Base-by-base conservation (phyloP, 1,140 invertebrate species). In the Ptiloglossa arizonensis region DNA sequence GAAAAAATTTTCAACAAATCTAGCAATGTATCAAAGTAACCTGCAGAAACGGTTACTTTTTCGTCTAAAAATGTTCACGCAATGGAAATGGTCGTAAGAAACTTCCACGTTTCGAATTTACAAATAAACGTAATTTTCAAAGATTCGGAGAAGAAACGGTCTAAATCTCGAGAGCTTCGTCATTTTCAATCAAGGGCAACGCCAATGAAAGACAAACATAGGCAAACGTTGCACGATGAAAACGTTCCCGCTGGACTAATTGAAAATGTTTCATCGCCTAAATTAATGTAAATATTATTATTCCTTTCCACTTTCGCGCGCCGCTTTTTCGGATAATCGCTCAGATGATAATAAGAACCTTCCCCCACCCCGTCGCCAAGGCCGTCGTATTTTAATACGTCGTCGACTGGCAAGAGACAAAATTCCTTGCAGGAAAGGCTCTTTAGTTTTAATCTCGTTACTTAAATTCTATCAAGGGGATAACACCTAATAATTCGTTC, bases 401-500 rank as follows among this genome's bases (percentile, higher is more conserved):
- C 63, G 75, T 56, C 80, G 76, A 63, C 54, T 35, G 62, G 41
- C 56, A 70, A 80, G 81, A 70, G 82, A 83, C 78, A 41, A 80
- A 84, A 85, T 84, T 85, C 56, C 83, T 81, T 73, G 59, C 81
- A 41, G 64, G 68, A 72, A 77, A 64, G 79, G 73, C 69, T 73
- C 82, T 80, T 84, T 85, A 85, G 82, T 85, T 85, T 85, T 85
- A 85, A 85, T 84, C 83, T 84, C 69, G 82, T 85, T 85, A 85
- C 83, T 85, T 85, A 79, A 85, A 85, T 85, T 85, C 82, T 81
- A 85, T 85, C 69, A 85, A 84, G 83, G 83, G 82, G 83, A 85
- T 85, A 85, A 85, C 83, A 85, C 82, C 83, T 85, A 85, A 84
- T 85, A 85, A 85, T 85, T 85, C 83, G 82, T 84, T 59, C 72